phyloP scores from a whole-genome alignment of 2,888 invertebrate genomes.

The Nymphalis polychloros region DNA sequence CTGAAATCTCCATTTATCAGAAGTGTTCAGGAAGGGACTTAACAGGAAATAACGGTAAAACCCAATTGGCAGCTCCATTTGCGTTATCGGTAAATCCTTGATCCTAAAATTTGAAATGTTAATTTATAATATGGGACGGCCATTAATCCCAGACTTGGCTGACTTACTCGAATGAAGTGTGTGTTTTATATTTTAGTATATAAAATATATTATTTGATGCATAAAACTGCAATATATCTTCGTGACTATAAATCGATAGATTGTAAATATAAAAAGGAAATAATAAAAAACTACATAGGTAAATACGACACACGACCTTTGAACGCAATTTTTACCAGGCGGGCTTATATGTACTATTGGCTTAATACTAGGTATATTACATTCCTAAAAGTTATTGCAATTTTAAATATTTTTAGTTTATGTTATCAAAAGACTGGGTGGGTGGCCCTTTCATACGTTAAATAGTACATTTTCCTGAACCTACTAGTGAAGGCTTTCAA shows the following conservation, averaged over 20 bases:
- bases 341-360: no score
- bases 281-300: no score
- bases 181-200: neutral
- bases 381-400: no score
- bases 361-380: no score
- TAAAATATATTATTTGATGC: neutral
- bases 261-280: no score
- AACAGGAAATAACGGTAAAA: conserved; percentile 32
- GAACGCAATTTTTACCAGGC: no score
- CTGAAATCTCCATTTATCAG: conserved; percentile 24
- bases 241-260: no score
- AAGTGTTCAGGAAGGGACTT: conserved; percentile 21
- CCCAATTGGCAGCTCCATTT: conserved; percentile 37
- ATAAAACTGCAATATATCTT: no score
- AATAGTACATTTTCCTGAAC: neutral
- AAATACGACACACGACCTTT: no score
- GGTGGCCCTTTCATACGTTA: neutral
- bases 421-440: neutral
- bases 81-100: conserved; percentile 31
- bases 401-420: no score
- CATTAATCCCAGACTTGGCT: conserved; percentile 25
- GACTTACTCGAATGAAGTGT: neutral
- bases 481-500: neutral
- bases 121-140: conserved; percentile 40
- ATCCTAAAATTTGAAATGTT: conserved; percentile 45